phyloP scores from a whole-genome alignment of 2,113 vertebrate genomes.

The Todiramphus chloris region DNA sequence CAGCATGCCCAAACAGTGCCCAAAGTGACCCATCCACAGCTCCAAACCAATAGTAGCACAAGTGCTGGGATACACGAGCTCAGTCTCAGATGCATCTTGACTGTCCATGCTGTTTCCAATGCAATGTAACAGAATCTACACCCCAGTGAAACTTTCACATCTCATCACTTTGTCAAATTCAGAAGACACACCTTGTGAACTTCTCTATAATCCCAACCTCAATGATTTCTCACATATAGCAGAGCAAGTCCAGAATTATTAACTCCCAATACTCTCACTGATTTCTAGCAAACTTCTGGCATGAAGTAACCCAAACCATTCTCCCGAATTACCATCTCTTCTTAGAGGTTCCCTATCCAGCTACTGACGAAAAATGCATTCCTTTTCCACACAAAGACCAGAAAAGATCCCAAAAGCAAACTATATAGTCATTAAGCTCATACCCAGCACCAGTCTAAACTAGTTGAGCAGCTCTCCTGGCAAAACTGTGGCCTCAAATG shows the following conservation, averaged over 20 bases:
- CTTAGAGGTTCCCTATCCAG: neutral
- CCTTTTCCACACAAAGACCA: neutral
- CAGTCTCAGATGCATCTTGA: neutral
- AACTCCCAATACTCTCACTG: neutral
- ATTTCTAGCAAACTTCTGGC: neutral
- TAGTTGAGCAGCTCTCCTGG: neutral
- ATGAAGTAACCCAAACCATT: neutral
- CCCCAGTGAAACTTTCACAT: neutral
- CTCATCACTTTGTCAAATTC: neutral
- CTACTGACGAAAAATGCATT: neutral
- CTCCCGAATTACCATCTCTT: neutral
- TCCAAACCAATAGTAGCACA: neutral
- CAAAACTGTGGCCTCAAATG: neutral
- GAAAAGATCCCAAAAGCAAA: neutral
- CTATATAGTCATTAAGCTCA: neutral
- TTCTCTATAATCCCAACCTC: neutral
- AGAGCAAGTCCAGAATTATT: neutral
- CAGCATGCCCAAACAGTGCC: neutral
- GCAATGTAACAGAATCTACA: neutral
- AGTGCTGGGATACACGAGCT: neutral
- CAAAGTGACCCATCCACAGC: neutral
- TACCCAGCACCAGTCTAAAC: neutral
- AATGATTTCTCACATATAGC: neutral
- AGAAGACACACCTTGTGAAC: neutral
- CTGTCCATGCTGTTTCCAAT: neutral